A percentile compares a stretch with the other conserved stretches of the same genome.
Evolutionary conservation across 2,888 invertebrate genomes (phyloP).

Genomic region (Boloria selene): DNA sequence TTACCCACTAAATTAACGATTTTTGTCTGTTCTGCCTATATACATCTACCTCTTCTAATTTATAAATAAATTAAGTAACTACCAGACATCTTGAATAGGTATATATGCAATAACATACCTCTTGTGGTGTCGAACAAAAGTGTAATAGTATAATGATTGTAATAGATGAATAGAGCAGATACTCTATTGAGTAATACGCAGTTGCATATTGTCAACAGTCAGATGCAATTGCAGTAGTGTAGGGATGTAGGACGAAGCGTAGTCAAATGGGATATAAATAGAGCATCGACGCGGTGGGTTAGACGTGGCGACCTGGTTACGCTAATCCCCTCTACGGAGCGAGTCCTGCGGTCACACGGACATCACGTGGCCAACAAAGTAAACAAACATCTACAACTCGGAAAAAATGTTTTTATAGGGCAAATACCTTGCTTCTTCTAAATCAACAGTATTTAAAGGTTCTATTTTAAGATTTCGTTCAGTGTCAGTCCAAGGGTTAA

Average conservation of each 20-base stretch:
- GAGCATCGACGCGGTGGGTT: slow-evolving; percentile 45
- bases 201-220: slow-evolving; percentile 44
- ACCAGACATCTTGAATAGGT: background rate
- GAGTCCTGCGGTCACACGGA: slow-evolving; percentile 51
- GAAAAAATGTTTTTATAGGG: slow-evolving; percentile 1
- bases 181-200: slow-evolving; percentile 38
- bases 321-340: slow-evolving; percentile 53
- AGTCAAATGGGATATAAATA: slow-evolving; percentile 61
- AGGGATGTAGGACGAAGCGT: slow-evolving; percentile 42
- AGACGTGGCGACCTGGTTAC: slow-evolving; percentile 63
- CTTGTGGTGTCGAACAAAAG: background rate
- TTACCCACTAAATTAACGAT: too few relatives aligned
- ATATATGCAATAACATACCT: background rate
- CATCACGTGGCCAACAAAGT: slow-evolving; percentile 47
- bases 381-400: slow-evolving; percentile 45
- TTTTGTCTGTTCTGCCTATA: too few relatives aligned
- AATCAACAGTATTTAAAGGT: background rate
- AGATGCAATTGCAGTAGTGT: slow-evolving; percentile 47
- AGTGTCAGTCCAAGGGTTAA: too few relatives aligned
- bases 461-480: too few relatives aligned
- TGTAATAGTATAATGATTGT: background rate
- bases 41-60: too few relatives aligned
- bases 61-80: too few relatives aligned
- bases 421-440: background rate
- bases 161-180: slow-evolving; percentile 20